Evolutionary conservation across 2,888 invertebrate species (phyloP).

Genomic region (Harpalus rufipes): DNA sequence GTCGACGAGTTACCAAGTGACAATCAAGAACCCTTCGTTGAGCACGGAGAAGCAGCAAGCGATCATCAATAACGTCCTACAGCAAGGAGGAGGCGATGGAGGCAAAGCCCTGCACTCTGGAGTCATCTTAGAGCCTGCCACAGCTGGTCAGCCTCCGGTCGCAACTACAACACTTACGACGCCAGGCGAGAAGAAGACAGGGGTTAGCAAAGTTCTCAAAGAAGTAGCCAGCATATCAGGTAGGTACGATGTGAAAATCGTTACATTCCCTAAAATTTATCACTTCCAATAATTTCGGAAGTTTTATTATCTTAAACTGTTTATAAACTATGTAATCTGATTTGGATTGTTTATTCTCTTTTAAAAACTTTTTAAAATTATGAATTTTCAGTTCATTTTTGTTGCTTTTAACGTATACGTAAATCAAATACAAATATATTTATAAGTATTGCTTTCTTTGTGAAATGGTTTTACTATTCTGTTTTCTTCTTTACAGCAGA

Average conservation of each 20-base stretch:
- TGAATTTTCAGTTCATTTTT: no score
- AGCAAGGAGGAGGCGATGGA: slow-evolving; percentile 73
- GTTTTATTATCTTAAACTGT: no score
- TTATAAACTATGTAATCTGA: no score
- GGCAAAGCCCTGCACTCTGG: slow-evolving; percentile 73
- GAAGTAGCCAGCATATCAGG: slow-evolving; percentile 82
- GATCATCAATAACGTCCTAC: slow-evolving; percentile 71
- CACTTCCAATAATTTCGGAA: no score
- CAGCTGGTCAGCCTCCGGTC: slow-evolving; percentile 74
- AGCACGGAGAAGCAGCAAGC: slow-evolving; percentile 75
- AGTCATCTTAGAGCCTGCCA: slow-evolving; percentile 75
- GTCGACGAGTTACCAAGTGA: slow-evolving; percentile 83
- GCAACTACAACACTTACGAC: slow-evolving; percentile 69
- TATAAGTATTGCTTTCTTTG: not conserved
- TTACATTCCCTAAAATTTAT: no score
- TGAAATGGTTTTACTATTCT: slow-evolving; percentile 68
- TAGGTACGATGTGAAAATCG: slow-evolving; percentile 69
- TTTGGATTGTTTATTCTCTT: no score
- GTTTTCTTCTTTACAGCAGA: slow-evolving; percentile 75
- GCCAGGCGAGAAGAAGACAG: slow-evolving; percentile 73
- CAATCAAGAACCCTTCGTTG: slow-evolving; percentile 78
- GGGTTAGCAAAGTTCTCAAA: slow-evolving; percentile 79
- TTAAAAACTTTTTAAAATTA: no score
- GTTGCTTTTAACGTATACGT: not conserved
- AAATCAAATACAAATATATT: not conserved